phyloP scores from a whole-genome alignment of 2,113 vertebrate species.

The Menura novaehollandiae region DNA sequence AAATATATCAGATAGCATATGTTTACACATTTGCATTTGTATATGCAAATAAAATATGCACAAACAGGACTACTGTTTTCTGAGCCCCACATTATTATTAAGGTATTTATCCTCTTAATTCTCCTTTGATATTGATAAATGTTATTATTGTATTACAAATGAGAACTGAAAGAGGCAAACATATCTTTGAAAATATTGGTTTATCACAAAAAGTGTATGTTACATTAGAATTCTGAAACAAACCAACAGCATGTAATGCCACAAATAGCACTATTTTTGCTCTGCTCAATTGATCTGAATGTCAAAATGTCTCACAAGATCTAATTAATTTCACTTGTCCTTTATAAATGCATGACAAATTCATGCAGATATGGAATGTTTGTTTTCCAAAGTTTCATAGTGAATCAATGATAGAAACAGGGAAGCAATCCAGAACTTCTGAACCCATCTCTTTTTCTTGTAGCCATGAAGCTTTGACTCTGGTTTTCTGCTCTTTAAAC shows the following conservation, averaged over 20 bases:
- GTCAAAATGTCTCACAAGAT: background rate
- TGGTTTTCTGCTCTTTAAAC: background rate
- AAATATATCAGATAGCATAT: background rate
- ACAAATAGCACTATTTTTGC: background rate
- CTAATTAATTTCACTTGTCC: background rate
- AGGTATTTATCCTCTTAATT: background rate
- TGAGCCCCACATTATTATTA: background rate
- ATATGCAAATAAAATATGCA: background rate
- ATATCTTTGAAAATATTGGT: background rate
- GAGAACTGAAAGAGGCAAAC: background rate
- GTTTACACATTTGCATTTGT: background rate
- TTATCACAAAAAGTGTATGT: background rate
- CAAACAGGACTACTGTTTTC: background rate
- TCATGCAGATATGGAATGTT: background rate
- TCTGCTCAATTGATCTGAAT: background rate
- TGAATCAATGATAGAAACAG: background rate
- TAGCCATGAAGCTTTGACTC: background rate
- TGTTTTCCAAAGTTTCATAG: background rate
- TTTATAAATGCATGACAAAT: background rate
- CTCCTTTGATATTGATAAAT: background rate
- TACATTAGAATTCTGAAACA: background rate
- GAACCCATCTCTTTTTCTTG: background rate
- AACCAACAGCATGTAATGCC: background rate
- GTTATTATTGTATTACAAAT: background rate
- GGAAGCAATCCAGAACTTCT: background rate